phyloP scores from a whole-genome alignment of 2,888 invertebrate genomes.

The Lucinisca nassula region DNA sequence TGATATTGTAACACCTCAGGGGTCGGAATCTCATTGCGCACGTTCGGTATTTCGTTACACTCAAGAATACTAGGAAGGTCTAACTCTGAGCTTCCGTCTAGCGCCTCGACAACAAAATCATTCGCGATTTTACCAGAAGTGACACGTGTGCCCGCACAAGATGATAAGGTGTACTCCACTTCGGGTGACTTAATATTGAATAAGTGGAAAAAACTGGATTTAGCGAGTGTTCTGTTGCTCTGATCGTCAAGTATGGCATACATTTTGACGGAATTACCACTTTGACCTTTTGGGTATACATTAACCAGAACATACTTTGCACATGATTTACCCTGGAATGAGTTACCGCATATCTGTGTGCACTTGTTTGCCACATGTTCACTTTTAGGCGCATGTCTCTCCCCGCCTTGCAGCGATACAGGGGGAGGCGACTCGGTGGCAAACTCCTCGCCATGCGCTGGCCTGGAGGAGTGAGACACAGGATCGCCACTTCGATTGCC shows the following conservation, averaged over 20 bases:
- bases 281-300: neutral
- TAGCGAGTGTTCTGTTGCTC: neutral
- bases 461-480: neutral
- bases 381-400: slow-evolving; percentile 49
- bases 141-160: neutral
- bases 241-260: neutral
- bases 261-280: neutral
- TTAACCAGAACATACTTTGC: neutral
- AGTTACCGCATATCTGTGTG: neutral
- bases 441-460: slow-evolving; percentile 28
- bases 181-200: neutral
- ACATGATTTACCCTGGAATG: neutral
- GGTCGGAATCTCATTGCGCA: slow-evolving; percentile 44
- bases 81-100: slow-evolving; percentile 23
- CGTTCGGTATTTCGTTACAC: slow-evolving; percentile 44
- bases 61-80: slow-evolving; percentile 37
- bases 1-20: no score
- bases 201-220: neutral
- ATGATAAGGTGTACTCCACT: neutral
- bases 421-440: neutral
- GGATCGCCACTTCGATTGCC: neutral
- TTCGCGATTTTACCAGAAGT: neutral
- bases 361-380: neutral
- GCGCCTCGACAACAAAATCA: neutral
- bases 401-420: slow-evolving; percentile 37